phyloP scores from a whole-genome alignment of 2,113 vertebrate genomes.

The Nycticebus coucang region DNA sequence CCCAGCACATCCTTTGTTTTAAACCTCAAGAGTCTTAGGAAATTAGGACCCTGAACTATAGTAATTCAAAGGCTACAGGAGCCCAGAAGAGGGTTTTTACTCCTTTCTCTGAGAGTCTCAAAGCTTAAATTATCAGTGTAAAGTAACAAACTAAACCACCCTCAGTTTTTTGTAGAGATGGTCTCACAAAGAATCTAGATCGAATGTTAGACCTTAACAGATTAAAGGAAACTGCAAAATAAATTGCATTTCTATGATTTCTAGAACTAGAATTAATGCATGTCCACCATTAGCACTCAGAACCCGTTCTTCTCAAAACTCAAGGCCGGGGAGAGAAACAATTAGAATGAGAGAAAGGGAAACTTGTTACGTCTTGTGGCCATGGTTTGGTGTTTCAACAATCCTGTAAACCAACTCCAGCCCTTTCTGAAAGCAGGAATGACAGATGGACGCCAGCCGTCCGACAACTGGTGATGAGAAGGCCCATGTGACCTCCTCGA shows the following conservation, averaged over 20 bases:
- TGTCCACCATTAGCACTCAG: background rate
- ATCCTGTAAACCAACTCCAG: background rate
- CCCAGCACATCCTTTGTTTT: background rate
- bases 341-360: no score
- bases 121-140: background rate
- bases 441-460: rapidly evolving
- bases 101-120: no score
- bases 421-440: background rate
- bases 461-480: rapidly evolving
- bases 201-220: background rate
- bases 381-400: background rate
- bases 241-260: background rate
- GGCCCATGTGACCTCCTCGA: rapidly evolving
- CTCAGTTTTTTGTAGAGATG: background rate
- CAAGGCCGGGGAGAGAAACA: background rate
- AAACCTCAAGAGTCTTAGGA: no score
- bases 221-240: background rate
- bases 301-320: background rate
- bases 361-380: background rate
- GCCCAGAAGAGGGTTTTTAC: background rate
- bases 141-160: background rate
- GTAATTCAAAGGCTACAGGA: background rate
- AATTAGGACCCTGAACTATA: rapidly evolving
- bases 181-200: background rate
- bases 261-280: background rate